These are phyloP conservation scores for Leptura quadrifasciata DNA, from an alignment of 2,888 invertebrate species.

Conservation along the genomic window DNA sequence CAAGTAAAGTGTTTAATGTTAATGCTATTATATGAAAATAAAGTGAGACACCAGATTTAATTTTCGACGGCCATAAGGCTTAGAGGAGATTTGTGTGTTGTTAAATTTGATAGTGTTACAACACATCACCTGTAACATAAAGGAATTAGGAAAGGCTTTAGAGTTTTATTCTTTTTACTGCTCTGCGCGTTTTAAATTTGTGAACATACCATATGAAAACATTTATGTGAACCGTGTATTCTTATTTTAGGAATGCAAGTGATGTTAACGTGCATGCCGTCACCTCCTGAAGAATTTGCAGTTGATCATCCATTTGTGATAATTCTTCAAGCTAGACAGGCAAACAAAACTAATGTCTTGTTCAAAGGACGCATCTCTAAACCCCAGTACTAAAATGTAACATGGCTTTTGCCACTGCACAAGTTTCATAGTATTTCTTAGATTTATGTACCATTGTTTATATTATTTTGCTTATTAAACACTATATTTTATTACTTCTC, in stretches of 20 bases:
- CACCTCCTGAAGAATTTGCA: constrained; percentile 42
- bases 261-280: background rate
- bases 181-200: no score
- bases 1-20: no score
- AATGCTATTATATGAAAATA: no score
- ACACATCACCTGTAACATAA: no score
- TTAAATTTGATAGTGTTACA: no score
- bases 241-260: constrained; percentile 27
- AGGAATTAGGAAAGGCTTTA: no score
- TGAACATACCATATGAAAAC: background rate
- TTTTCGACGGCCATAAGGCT: no score
- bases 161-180: no score
- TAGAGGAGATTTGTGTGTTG: no score
- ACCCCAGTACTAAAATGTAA: background rate
- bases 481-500: background rate
- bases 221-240: constrained; percentile 1
- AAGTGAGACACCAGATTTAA: no score
- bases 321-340: constrained; percentile 23
- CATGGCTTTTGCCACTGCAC: background rate
- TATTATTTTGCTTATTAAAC: background rate
- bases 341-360: constrained; percentile 27
- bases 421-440: background rate
- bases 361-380: constrained; percentile 46
- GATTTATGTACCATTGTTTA: background rate
- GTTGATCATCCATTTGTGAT: constrained; percentile 54